Evolutionary conservation across 2,797 vertebrate genomes (phyloP), one percentile per base, ranked within the genome.

Genomic region (Clamator glandarius): DNA sequence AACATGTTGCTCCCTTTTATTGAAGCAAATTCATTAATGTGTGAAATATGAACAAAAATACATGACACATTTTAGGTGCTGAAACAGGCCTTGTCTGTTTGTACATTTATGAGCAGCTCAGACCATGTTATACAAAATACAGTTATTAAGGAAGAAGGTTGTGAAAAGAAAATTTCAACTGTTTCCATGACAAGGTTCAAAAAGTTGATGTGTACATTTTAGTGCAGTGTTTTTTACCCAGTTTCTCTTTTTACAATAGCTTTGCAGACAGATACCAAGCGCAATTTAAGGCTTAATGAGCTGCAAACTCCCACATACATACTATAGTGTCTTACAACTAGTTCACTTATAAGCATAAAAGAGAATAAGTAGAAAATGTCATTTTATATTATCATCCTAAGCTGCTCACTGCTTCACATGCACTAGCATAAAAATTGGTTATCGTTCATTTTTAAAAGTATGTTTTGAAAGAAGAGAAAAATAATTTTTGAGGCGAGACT

Each of bases 241-340:
- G 14, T 83, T 87, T 76, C 44, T 77, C 19, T 63, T 93, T 86
- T 72, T 66, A 36, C 46, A 78, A 48, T 55, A 89, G 31, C 18
- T 92, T 87, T 92, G 17, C 42, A 94, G 75, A 83, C 23, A 87
- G 50, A 83, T 59, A 74, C 28, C 35, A 69, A 78, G 28, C 39
- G 72, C 72, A 84, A 66, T 94, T 91, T 87, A 87, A 80, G 28
- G 35, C 35, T 92, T 83, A 92, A 91, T 84, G 68, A 89, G 54
- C 66, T 4, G 3, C 69, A 83, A 50, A 82, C 42, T 92, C 54
- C 62, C 58, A 89, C 52, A 20, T 83, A 81, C 41, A 31, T 44
- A 87, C 35, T 11, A 8, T 58, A 46, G 9, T 39, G 5, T 87
- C 58, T 87, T 89, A 85, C 31, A 84, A 46, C 11, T 91, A 55